A percentile compares a stretch with the other conserved stretches of the same genome.
Conservation (phyloP, 1,140 invertebrate genomes). For the Aphis gossypii region DNA sequence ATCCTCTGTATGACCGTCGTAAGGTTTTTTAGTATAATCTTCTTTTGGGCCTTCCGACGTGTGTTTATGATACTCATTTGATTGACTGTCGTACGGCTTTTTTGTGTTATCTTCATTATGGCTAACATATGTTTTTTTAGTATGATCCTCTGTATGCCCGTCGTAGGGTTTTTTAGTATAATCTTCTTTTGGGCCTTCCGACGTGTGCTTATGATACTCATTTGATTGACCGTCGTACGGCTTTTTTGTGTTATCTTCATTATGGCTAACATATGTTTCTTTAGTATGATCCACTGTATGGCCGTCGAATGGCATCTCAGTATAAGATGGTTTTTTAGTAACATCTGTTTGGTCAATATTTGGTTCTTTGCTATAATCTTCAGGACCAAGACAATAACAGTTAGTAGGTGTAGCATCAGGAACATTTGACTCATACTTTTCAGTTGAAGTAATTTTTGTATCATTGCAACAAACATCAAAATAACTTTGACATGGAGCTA, state of each 20-base stretch:
- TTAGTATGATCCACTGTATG: background rate
- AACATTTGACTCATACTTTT: background rate
- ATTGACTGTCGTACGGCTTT: too few species aligned
- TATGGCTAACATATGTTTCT: background rate
- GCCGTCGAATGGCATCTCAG: too few species aligned
- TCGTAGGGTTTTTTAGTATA: too few species aligned
- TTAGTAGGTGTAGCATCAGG: background rate
- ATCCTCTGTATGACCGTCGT: too few species aligned
- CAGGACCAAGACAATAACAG: background rate
- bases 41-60: too few species aligned
- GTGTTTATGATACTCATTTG: too few species aligned
- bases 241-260: background rate
- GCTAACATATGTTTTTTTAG: too few species aligned
- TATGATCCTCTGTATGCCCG: too few species aligned
- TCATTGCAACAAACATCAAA: conserved; percentile 72
- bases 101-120: too few species aligned
- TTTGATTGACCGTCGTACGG: background rate
- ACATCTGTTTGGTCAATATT: background rate
- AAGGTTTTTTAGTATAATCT: too few species aligned
- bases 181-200: too few species aligned
- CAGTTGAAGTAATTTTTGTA: conserved; percentile 61
- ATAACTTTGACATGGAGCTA: conserved; percentile 70
- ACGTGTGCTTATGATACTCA: too few species aligned
- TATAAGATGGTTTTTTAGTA: background rate
- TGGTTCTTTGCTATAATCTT: background rate